Percentiles rank a stretch among this genome's conserved stretches.
These are phyloP conservation scores for Oreotrochilus melanogaster DNA, from an alignment of 2,113 vertebrate genomes.

Conservation along the genomic window DNA sequence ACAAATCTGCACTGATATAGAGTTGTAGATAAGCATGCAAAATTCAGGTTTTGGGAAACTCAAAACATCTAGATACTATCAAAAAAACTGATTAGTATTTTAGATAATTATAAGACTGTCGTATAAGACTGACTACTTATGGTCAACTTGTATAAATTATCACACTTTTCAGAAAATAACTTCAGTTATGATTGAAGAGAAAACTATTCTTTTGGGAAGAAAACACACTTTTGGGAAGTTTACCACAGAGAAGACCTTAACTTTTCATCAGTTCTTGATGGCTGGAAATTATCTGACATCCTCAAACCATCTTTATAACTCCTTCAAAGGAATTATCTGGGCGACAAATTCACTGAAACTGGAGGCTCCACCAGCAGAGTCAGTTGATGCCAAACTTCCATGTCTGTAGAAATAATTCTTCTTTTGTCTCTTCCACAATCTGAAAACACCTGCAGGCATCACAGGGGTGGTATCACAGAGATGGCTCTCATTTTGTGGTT, in stretches of 20 bases:
- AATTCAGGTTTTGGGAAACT: background rate
- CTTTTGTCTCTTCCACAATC: background rate
- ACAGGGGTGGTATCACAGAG: background rate
- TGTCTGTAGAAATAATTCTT: background rate
- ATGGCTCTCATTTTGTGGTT: fast-evolving
- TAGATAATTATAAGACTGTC: background rate
- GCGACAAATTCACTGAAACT: background rate
- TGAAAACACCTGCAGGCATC: background rate
- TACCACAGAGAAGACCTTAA: background rate
- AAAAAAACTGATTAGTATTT: background rate
- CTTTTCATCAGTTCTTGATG: background rate
- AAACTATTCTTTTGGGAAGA: background rate
- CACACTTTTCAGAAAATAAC: background rate
- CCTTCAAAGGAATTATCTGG: background rate
- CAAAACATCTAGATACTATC: background rate
- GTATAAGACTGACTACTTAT: background rate
- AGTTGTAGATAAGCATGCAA: background rate
- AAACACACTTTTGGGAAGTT: background rate
- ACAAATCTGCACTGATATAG: background rate
- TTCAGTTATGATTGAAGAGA: background rate
- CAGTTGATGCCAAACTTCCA: background rate
- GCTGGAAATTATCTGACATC: background rate
- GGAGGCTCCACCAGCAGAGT: background rate
- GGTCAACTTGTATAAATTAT: background rate
- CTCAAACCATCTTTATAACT: background rate